phyloP scores from a whole-genome alignment of 2,888 invertebrate genomes.

The Caenorhabditis sp. region DNA sequence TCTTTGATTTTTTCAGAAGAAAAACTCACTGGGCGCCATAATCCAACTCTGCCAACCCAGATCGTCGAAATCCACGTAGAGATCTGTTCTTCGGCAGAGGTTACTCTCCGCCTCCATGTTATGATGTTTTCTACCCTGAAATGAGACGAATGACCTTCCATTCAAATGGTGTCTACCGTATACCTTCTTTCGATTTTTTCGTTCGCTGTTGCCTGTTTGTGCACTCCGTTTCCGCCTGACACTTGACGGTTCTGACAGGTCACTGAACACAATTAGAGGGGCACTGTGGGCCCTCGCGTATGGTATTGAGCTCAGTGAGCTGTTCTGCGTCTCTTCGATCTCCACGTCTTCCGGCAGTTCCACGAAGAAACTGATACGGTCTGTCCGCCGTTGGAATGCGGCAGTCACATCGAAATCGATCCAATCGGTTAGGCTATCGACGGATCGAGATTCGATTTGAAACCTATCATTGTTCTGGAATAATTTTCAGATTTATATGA shows the following conservation, averaged over 20 bases:
- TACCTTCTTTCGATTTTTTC: slow-evolving; percentile 68
- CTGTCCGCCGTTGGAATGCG: slow-evolving; percentile 41
- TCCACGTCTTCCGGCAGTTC: slow-evolving; percentile 55
- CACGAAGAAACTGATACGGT: slow-evolving; percentile 43
- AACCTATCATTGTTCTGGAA: slow-evolving; percentile 42
- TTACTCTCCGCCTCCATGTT: slow-evolving; percentile 65
- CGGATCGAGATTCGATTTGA: slow-evolving; percentile 57
- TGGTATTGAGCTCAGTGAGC: slow-evolving; percentile 54
- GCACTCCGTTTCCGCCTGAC: slow-evolving; percentile 68
- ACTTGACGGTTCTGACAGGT: slow-evolving; percentile 64
- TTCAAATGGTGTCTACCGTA: neutral
- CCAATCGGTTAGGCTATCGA: slow-evolving; percentile 66
- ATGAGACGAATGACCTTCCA: neutral
- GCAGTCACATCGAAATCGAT: slow-evolving; percentile 71
- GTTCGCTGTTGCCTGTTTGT: slow-evolving; percentile 65
- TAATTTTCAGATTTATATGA: neutral
- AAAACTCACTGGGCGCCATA: slow-evolving; percentile 79
- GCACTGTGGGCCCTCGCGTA: slow-evolving; percentile 64
- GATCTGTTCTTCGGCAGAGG: slow-evolving; percentile 90
- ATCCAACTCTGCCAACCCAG: slow-evolving; percentile 98
- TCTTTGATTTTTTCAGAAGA: neutral
- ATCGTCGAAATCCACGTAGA: slow-evolving; percentile 96
- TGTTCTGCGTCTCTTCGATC: slow-evolving; percentile 58
- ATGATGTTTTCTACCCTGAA: slow-evolving; percentile 63
- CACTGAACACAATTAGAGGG: slow-evolving; percentile 70